A percentile compares a stretch with the other conserved stretches of the same genome.
Conservation (phyloP, 2,888 invertebrate species). For the Pachymerium ferrugineum region DNA sequence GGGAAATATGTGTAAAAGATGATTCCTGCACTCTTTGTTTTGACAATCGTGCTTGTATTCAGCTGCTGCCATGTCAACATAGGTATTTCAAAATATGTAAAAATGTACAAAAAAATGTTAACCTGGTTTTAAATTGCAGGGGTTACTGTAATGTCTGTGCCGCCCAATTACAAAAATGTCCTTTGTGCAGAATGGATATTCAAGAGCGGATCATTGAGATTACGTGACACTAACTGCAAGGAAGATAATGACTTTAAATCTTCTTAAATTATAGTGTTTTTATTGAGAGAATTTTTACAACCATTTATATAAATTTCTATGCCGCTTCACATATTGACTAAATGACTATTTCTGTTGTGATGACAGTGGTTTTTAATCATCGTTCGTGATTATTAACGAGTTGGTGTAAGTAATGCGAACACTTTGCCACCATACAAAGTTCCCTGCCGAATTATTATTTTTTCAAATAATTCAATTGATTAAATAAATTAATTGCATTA, state of each 20-base stretch:
- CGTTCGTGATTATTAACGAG: no score
- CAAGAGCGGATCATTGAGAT: neutral
- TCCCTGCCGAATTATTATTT: no score
- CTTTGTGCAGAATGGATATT: slow-evolving; percentile 65
- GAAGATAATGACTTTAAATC: neutral
- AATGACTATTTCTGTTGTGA: no score
- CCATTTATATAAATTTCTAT: neutral
- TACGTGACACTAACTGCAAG: neutral
- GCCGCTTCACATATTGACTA: neutral
- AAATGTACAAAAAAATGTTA: no score
- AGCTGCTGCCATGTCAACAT: slow-evolving; percentile 75
- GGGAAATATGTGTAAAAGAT: slow-evolving; percentile 67
- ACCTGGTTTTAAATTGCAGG: slow-evolving; percentile 51
- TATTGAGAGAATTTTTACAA: neutral
- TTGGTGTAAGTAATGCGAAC: no score
- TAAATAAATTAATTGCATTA: no score
- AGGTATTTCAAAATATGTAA: slow-evolving; percentile 60
- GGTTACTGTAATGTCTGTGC: slow-evolving; percentile 80
- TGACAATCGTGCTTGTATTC: slow-evolving; percentile 68
- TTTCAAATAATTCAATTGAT: no score
- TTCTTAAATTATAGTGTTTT: neutral
- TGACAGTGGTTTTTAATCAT: no score
- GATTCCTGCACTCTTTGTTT: slow-evolving; percentile 84
- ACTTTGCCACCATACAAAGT: no score
- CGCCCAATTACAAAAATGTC: slow-evolving; percentile 72